phyloP scores from a whole-genome alignment of 92 coral and sea anemone genomes.

The Diadumene lineata region DNA sequence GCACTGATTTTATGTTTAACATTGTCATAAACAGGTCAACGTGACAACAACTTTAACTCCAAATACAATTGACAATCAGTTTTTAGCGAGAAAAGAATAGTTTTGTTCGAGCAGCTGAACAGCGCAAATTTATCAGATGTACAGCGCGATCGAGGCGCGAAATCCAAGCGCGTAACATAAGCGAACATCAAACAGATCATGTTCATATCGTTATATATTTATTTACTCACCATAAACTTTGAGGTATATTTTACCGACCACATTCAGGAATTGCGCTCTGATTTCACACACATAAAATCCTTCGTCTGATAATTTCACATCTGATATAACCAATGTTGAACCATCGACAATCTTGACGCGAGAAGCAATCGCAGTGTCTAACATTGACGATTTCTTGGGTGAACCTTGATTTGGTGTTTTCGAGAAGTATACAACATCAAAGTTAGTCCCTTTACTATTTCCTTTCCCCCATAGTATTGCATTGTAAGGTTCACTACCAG shows the following conservation, averaged over 20 bases:
- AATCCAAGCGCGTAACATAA: constrained; percentile 17
- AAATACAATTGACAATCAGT: not conserved
- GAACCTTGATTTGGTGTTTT: constrained; percentile 24
- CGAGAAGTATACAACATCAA: constrained; percentile 32
- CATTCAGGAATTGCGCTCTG: constrained; percentile 35
- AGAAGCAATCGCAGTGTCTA: constrained; percentile 45
- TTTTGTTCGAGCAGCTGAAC: constrained; percentile 24
- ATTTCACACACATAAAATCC: constrained; percentile 78
- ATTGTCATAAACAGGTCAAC: constrained; percentile 21
- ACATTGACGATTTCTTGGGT: constrained; percentile 14
- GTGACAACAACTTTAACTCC: not conserved
- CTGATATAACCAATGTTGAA: constrained; percentile 57
- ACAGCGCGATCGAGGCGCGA: constrained; percentile 10
- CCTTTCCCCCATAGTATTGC: constrained; percentile 62
- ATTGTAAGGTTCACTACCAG: constrained; percentile 20
- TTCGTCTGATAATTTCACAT: constrained; percentile 64
- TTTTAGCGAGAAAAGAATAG: not conserved
- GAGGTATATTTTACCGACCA: constrained; percentile 52
- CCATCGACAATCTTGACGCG: constrained; percentile 60
- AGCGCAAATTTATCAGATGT: not conserved
- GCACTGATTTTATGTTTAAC: constrained; percentile 19
- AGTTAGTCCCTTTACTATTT: constrained; percentile 26
- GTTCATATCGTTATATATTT: constrained; percentile 12
- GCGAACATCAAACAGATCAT: constrained; percentile 16
- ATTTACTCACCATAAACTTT: constrained; percentile 72